A percentile compares a stretch with the other conserved stretches of the same genome.
phyloP scores from a whole-genome alignment of 2,113 vertebrate species.

The Entomyzon cyanotis region DNA sequence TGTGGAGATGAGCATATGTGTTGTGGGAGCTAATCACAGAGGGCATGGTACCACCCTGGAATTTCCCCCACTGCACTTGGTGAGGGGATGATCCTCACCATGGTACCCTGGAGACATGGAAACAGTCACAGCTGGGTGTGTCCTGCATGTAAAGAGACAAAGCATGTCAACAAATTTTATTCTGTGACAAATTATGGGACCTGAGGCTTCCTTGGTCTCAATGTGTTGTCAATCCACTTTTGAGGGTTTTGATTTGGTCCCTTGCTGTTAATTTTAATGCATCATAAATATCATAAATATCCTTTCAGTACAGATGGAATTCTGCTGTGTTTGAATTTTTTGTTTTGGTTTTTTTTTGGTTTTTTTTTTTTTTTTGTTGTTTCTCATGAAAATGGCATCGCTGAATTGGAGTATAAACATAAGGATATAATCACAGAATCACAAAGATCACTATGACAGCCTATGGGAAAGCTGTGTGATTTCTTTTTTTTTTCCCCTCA shows the following conservation, averaged over 20 bases:
- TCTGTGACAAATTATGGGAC: not conserved
- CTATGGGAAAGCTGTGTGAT: not conserved
- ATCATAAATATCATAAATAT: too few species aligned
- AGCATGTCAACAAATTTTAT: not conserved
- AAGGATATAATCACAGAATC: not conserved
- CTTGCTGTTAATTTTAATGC: not conserved
- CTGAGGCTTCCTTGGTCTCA: not conserved
- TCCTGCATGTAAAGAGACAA: not conserved
- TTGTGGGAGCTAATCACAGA: not conserved
- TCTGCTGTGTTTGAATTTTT: not conserved
- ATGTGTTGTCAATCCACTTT: not conserved
- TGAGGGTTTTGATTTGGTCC: not conserved
- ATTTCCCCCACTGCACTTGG: not conserved
- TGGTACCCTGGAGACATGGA: accelerated
- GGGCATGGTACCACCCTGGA: not conserved
- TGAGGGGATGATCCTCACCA: not conserved
- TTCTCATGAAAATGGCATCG: not conserved
- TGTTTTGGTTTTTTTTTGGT: too few species aligned
- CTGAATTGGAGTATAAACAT: not conserved
- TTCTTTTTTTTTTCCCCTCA: not conserved
- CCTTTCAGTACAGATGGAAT: not conserved
- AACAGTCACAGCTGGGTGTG: not conserved
- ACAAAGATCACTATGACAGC: not conserved
- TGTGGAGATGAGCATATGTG: accelerated
- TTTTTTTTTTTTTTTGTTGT: not conserved